These are phyloP conservation scores for Chaenodraco wilsoni DNA, from an alignment of 2,797 vertebrate genomes.

Conservation along the genomic window DNA sequence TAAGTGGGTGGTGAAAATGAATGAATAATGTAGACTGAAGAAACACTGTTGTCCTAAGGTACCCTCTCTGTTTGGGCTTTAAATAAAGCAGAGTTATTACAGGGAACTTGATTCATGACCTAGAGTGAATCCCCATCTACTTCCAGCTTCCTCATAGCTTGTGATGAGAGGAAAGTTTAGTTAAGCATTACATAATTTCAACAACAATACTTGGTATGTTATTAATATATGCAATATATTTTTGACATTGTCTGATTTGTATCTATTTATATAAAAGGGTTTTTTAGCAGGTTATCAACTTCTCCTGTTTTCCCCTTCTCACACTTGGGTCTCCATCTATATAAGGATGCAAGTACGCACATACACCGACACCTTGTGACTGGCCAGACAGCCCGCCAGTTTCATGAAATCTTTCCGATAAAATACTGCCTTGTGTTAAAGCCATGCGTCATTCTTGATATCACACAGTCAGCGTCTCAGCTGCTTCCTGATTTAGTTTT, in stretches of 20 bases:
- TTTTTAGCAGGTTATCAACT: slow-evolving; percentile 13
- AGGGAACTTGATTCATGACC: slow-evolving; percentile 84
- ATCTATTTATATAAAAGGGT: slow-evolving; percentile 16
- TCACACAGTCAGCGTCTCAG: slow-evolving; percentile 84
- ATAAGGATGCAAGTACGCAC: slow-evolving; percentile 24
- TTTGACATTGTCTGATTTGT: slow-evolving; percentile 1
- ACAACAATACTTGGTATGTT: background rate
- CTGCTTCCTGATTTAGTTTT: slow-evolving; percentile 84
- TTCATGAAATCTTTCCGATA: slow-evolving; percentile 85
- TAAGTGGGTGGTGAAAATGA: slow-evolving; percentile 24
- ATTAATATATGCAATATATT: background rate
- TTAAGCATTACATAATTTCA: slow-evolving; percentile 58
- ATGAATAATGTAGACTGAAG: slow-evolving; percentile 32
- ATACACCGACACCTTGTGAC: slow-evolving; percentile 82
- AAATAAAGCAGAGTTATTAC: slow-evolving; percentile 74
- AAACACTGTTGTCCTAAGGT: slow-evolving; percentile 62
- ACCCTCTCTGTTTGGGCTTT: slow-evolving; percentile 62
- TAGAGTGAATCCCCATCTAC: slow-evolving; percentile 78
- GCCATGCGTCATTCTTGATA: slow-evolving; percentile 84
- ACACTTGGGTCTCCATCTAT: slow-evolving; percentile 24
- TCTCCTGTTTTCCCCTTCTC: slow-evolving; percentile 1
- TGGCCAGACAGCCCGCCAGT: slow-evolving; percentile 79
- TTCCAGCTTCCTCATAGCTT: slow-evolving; percentile 81
- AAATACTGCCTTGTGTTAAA: slow-evolving; percentile 76
- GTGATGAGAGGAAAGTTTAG: slow-evolving; percentile 77